Conservation (phyloP, 2,113 vertebrate species). For the Pseudorhombus dupliciocellatus region DNA sequence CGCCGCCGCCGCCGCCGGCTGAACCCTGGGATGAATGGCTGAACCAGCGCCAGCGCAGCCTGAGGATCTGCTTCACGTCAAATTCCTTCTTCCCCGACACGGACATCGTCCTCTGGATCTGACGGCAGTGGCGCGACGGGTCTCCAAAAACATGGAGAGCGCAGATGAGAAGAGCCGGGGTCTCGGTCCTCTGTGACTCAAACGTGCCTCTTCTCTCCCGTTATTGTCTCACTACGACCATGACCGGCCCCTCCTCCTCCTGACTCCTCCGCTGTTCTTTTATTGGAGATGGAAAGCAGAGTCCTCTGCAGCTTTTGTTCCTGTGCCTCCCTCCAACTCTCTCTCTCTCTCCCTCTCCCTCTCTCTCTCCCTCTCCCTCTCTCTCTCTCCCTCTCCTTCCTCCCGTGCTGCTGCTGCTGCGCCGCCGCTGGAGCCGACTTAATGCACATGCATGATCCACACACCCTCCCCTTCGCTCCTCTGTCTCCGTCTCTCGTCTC, state of each 20-base stretch:
- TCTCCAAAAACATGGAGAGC: conserved; percentile 77
- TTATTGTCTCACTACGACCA: conserved; percentile 73
- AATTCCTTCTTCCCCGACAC: conserved; percentile 96
- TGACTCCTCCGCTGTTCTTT: conserved; percentile 72
- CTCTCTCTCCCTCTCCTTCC: conserved; percentile 24
- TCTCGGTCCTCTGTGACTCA: conserved; percentile 67
- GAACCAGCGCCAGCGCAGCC: conserved; percentile 97
- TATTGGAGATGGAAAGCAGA: conserved; percentile 67
- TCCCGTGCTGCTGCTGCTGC: conserved; percentile 71
- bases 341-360: conserved; percentile 61
- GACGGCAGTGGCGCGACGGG: conserved; percentile 61
- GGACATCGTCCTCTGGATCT: conserved; percentile 86
- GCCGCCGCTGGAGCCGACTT: conserved; percentile 77
- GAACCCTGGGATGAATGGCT: conserved; percentile 92
- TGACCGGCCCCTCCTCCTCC: conserved; percentile 66
- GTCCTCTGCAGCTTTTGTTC: conserved; percentile 81
- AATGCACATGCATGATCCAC: conserved; percentile 83
- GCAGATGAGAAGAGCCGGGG: conserved; percentile 67
- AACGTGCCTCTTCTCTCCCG: conserved; percentile 60
- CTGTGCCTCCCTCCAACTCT: conserved; percentile 76
- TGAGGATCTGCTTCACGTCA: conserved; percentile 97
- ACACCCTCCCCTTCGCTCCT: conserved; percentile 72
- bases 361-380: conserved; percentile 49
- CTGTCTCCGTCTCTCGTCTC: conserved; percentile 52
- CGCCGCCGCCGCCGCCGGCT: conserved; percentile 75